A percentile compares a stretch with the other conserved stretches of the same genome.
These are phyloP conservation scores for Pollachius pollachius DNA, from an alignment of 2,113 vertebrate genomes.

Conservation along the genomic window DNA sequence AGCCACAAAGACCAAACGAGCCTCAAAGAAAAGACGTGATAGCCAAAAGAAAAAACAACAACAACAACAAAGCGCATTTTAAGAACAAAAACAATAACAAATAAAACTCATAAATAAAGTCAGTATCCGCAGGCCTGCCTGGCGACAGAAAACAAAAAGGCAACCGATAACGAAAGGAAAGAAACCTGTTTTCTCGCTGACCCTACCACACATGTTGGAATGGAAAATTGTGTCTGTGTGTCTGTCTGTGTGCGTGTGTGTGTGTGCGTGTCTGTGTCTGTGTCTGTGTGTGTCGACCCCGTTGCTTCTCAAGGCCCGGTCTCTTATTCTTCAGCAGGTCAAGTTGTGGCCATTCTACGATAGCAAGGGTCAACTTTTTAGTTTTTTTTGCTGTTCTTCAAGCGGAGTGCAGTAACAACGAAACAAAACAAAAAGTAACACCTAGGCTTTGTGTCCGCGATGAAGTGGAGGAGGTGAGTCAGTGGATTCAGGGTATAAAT, in stretches of 20 bases:
- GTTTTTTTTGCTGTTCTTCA: not conserved
- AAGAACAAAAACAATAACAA: constrained; percentile 23
- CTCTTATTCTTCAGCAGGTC: constrained; percentile 32
- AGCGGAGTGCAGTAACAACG: constrained; percentile 42
- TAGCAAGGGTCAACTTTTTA: constrained; percentile 10
- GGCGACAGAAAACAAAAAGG: constrained; percentile 62
- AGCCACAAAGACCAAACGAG: constrained; percentile 57
- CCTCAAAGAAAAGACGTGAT: constrained; percentile 35
- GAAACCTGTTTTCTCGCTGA: constrained; percentile 6
- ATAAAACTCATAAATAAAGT: constrained; percentile 67
- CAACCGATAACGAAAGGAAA: constrained; percentile 27
- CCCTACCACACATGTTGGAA: constrained; percentile 50
- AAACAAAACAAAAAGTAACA: constrained; percentile 18
- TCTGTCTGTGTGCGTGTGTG: not conserved
- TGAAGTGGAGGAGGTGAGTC: not conserved
- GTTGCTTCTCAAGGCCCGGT: not conserved
- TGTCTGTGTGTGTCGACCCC: not conserved
- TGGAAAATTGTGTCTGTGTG: constrained; percentile 38
- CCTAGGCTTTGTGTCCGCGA: not conserved
- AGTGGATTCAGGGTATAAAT: constrained; percentile 1
- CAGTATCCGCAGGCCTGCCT: constrained; percentile 76
- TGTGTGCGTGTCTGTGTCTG: not conserved
- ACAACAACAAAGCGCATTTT: constrained; percentile 36
- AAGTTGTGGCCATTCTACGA: constrained; percentile 1
- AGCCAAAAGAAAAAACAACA: not conserved